These are phyloP conservation scores for Mycogona germanica DNA, from an alignment of 2,888 invertebrate genomes.

Conservation along the genomic window DNA sequence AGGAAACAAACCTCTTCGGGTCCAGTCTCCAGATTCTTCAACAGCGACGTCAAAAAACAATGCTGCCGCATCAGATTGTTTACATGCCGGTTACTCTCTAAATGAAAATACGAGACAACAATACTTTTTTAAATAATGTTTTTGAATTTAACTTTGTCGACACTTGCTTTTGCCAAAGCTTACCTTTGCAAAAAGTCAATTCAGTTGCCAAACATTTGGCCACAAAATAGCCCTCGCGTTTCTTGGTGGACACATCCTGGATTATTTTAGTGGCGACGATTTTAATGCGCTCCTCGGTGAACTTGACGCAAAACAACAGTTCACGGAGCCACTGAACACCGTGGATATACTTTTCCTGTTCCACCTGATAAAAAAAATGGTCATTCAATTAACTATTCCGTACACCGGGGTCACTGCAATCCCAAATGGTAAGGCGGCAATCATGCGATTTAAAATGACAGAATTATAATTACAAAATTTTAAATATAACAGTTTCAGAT, in stretches of 20 bases:
- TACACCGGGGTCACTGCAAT: no score
- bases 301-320: constrained; percentile 54
- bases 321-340: constrained; percentile 67
- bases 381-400: background rate
- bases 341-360: constrained; percentile 56
- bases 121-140: no score
- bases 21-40: constrained; percentile 36
- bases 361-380: constrained; percentile 43
- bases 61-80: constrained; percentile 62
- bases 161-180: constrained; percentile 14
- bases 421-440: no score
- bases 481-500: no score
- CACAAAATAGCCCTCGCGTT: constrained; percentile 57
- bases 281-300: constrained; percentile 58
- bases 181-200: constrained; percentile 46
- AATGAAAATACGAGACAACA: no score
- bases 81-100: constrained; percentile 57
- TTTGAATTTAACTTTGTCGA: constrained; percentile 5
- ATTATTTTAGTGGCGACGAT: constrained; percentile 68
- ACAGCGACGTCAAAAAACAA: constrained; percentile 54
- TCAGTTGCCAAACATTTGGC: constrained; percentile 47
- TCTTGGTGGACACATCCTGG: constrained; percentile 63
- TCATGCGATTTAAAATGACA: no score
- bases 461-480: no score
- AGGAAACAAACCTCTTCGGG: constrained; percentile 25